These are phyloP conservation scores for Leptopilina clavipes DNA, from an alignment of 1,140 invertebrate species.

Conservation along the genomic window DNA sequence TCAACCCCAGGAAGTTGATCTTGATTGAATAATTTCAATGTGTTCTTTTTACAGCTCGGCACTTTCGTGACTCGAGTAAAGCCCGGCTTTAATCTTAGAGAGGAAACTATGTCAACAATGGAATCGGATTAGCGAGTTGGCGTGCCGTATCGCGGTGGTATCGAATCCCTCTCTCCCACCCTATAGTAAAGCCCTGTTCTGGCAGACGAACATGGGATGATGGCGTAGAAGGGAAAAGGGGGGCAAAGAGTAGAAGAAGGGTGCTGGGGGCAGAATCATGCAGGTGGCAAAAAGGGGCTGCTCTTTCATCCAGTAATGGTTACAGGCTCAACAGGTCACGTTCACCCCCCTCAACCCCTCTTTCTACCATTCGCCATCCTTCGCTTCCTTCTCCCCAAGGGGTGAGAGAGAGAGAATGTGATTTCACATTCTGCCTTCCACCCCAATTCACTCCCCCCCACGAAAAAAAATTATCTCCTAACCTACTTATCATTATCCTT, in stretches of 20 bases:
- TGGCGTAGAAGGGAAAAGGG: not conserved
- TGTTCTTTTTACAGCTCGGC: slow-evolving; percentile 30
- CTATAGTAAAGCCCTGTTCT: not conserved
- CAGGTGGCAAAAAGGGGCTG: slow-evolving; percentile 43
- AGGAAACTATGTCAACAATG: slow-evolving; percentile 52
- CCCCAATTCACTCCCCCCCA: not conserved
- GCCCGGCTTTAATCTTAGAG: slow-evolving; percentile 52
- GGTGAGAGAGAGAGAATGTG: not conserved
- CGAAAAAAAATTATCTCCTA: slow-evolving; percentile 6
- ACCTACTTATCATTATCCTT: not conserved
- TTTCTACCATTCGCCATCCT: slow-evolving; percentile 16
- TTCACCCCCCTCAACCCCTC: slow-evolving; percentile 1
- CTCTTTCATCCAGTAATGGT: slow-evolving; percentile 49
- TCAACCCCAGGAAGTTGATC: not conserved
- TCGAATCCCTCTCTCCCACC: slow-evolving; percentile 44
- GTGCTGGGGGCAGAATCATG: slow-evolving; percentile 33
- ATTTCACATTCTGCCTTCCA: slow-evolving; percentile 24
- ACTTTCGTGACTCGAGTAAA: slow-evolving; percentile 31
- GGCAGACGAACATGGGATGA: slow-evolving; percentile 22
- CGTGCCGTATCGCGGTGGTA: slow-evolving; percentile 51
- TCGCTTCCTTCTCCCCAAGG: slow-evolving; percentile 34
- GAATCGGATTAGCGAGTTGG: slow-evolving; percentile 53
- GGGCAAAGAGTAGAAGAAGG: not conserved
- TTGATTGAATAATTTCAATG: slow-evolving; percentile 26
- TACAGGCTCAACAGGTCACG: slow-evolving; percentile 55